A percentile compares a stretch with the other conserved stretches of the same genome.
These are phyloP conservation scores for Elephantulus edwardii DNA, from an alignment of 2,113 vertebrate genomes.

Conservation along the genomic window DNA sequence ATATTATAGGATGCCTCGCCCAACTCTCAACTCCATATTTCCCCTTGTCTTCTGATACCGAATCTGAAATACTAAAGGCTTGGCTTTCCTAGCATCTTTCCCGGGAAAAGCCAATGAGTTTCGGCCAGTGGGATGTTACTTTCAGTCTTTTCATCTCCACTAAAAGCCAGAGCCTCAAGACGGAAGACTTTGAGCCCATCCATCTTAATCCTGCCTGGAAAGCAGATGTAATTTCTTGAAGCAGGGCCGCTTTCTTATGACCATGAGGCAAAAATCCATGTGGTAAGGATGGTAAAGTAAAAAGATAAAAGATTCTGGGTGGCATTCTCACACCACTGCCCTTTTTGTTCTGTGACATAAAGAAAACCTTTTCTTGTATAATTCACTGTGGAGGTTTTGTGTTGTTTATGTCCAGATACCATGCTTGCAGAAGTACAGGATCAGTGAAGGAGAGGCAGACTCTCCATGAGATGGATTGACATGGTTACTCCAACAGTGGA, in stretches of 20 bases:
- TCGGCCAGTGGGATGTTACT: background rate
- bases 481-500: no score
- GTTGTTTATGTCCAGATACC: background rate
- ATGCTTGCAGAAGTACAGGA: background rate
- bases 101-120: background rate
- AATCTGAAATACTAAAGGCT: background rate
- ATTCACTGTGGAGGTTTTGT: background rate
- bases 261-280: background rate
- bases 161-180: background rate
- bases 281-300: background rate
- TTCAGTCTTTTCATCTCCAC: background rate
- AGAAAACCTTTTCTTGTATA: background rate
- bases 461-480: no score
- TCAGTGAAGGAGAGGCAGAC: no score
- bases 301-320: background rate
- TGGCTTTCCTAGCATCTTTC: background rate
- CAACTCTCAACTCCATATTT: background rate
- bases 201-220: constrained; percentile 5
- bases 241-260: constrained; percentile 22
- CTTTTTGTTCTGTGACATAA: background rate
- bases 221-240: constrained; percentile 24
- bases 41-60: background rate
- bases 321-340: background rate
- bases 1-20: background rate
- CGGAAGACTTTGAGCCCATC: background rate